phyloP scores from a whole-genome alignment of 1,140 invertebrate genomes.

The Centruroides sculpturatus region DNA sequence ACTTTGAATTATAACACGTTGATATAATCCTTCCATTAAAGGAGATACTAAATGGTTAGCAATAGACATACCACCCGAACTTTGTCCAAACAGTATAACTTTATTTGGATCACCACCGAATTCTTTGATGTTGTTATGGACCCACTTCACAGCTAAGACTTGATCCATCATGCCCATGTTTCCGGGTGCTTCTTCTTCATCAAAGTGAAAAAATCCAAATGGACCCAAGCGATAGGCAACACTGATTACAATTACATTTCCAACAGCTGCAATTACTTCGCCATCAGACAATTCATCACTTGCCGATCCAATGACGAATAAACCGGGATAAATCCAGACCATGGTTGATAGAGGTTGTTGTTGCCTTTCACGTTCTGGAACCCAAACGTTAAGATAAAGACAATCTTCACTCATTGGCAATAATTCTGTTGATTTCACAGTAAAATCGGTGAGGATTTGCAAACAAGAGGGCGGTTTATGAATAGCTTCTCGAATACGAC shows the following conservation, averaged over 20 bases:
- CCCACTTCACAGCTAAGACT: constrained; percentile 28
- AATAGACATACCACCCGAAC: constrained; percentile 26
- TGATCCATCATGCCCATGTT: constrained; percentile 31
- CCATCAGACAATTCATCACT: constrained; percentile 37
- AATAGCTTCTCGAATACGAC: not conserved
- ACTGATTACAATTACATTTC: constrained; percentile 26
- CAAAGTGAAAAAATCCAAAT: constrained; percentile 24
- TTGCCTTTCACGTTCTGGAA: constrained; percentile 13
- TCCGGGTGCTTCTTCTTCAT: constrained; percentile 17
- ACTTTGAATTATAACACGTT: constrained; percentile 24
- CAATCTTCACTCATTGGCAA: constrained; percentile 27
- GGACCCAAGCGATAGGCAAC: constrained; percentile 27
- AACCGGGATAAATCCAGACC: constrained; percentile 24
- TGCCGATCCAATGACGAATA: constrained; percentile 7
- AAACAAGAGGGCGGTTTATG: constrained; percentile 14
- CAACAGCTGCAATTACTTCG: constrained; percentile 22
- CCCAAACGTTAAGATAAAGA: constrained; percentile 31
- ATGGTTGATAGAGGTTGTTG: constrained; percentile 13
- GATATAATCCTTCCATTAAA: constrained; percentile 13
- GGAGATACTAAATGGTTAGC: constrained; percentile 29
- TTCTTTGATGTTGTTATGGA: constrained; percentile 24
- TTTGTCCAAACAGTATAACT: constrained; percentile 38
- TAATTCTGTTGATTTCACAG: constrained; percentile 6
- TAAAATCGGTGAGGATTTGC: no score
- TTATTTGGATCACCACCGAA: constrained; percentile 27